Evolutionary conservation across 2,888 invertebrate species (phyloP), one percentile per base, ranked within the genome.

Genomic region (Sympetrum striolatum): DNA sequence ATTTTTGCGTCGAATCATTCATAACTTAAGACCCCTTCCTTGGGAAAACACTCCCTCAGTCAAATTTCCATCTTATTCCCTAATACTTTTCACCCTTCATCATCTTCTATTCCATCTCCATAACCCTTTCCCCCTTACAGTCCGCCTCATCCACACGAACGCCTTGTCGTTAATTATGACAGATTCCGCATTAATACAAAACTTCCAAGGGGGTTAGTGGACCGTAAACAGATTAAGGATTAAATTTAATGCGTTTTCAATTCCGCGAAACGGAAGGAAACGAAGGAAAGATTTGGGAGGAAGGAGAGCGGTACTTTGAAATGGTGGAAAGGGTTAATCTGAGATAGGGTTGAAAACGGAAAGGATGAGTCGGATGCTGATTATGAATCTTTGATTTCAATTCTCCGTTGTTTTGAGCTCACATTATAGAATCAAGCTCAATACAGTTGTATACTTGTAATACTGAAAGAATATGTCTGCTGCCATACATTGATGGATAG

Each of bases 231-330:
- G 86, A 86, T 86, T 82, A 82, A 82, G 82, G 82, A 82, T 82
- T 86, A 86, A 86, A 86, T 64, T 86, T 86, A 86, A 86, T 86
- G 86, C 86, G 86, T 86, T 86, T 86, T 86, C 86, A 86, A 86
- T 86, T 86, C 86, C 35, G 60, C 31, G 25, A 25, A 31, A 18
- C 31, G 53, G 48, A 53, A 35, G 58, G 37, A 86, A 86, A 53
- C 60, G 58, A 35, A 18, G 53, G 82, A 82, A 35, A 58, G 58
- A 82, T 35, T 82, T 6, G 31, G 18, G 53, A 82, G 82, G 82
- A 58, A 82, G 58, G 53, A 58, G 31, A 82, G 82, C 53, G 31
- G 58, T 48, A 48, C 35, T 82, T 58, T 15, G 48, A n/a, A 53
- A n/a, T n/a, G 53, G 82, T 25, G 35, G 53, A 60, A 37, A 12